Evolutionary conservation across 2,113 vertebrate genomes (phyloP), one percentile per base, ranked within the genome.

Genomic region (Sterrhoptilus dennistouni): DNA sequence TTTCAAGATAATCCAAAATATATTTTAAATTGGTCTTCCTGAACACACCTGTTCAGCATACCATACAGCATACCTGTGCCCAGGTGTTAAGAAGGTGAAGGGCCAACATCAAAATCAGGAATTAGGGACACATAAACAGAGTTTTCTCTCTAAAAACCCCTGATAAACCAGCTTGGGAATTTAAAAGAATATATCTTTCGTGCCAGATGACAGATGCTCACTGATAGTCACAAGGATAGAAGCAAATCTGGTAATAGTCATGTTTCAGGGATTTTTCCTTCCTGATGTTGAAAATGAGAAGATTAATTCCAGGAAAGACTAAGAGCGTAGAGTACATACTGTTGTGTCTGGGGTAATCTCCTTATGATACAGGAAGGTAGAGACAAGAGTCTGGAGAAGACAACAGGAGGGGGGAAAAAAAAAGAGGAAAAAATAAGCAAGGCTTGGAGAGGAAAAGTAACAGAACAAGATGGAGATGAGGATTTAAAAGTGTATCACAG

Each of bases 161-260:
- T 63, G 77, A 88, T 81, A 95, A 88, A 83, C 16, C 68, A 90
- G 45, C 35, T 25, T 12, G 4, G 38, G 45, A 78, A 63, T 70
- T 83, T 83, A 70, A 83, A 78, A 88, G 27, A 86, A 65, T 50
- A 2, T 44, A 76, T 74, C 64, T 93, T 83, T 79, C 23, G 2
- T 47, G 50, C 16, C 76, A 89, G 50, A 49, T 85, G 82, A 92
- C 36, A 77, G 40, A 86, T 78, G 64, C 45, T 92, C 52, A 69
- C 63, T 5, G 42, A 90, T 59, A 81, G 69, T 42, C 75, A 89
- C 50, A 78, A 74, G 66, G 50, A 79, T 33, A 86, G 75, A 93
- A 80, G 54, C 27, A 93, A 80, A 95, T 88, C 89, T 90, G 59
- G n/a, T 72, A 96, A 83, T 36, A 96, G 89, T 77, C 72, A 66